phyloP scores from a whole-genome alignment of 2,113 vertebrate species.

The Dermatemys mawii region DNA sequence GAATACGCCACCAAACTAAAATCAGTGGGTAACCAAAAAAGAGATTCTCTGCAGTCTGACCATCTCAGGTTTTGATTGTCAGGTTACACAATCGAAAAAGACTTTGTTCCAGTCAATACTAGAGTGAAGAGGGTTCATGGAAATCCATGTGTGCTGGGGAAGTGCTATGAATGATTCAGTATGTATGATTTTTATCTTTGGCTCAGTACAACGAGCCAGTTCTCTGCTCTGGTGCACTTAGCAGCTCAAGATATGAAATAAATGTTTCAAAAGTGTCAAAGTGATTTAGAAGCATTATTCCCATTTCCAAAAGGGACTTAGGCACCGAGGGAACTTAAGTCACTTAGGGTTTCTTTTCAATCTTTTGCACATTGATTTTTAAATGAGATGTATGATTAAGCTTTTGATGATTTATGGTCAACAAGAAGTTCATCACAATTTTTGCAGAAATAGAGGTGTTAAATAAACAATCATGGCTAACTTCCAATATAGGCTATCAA shows the following conservation, averaged over 20 bases:
- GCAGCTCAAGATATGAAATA: not conserved
- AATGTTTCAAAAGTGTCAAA: not conserved
- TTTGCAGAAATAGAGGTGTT: not conserved
- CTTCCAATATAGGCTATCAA: not conserved
- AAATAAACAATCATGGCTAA: not conserved
- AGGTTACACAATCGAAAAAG: not conserved
- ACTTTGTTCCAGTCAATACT: not conserved
- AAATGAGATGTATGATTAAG: not conserved
- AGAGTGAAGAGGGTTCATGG: not conserved
- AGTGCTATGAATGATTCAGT: not conserved
- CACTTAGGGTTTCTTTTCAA: not conserved
- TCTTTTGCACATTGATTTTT: not conserved
- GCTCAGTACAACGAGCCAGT: fast-evolving
- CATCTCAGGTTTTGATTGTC: not conserved
- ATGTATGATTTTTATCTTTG: not conserved
- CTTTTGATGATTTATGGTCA: not conserved
- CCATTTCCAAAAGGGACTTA: not conserved
- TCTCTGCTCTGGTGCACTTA: not conserved
- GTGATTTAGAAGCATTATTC: not conserved
- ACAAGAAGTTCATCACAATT: not conserved
- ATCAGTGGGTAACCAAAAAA: not conserved
- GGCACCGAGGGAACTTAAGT: not conserved
- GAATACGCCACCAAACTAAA: not conserved
- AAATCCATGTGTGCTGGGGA: not conserved
- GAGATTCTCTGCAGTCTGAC: not conserved